These are phyloP conservation scores for Sisyra nigra DNA, from an alignment of 2,888 invertebrate genomes.

Conservation along the genomic window DNA sequence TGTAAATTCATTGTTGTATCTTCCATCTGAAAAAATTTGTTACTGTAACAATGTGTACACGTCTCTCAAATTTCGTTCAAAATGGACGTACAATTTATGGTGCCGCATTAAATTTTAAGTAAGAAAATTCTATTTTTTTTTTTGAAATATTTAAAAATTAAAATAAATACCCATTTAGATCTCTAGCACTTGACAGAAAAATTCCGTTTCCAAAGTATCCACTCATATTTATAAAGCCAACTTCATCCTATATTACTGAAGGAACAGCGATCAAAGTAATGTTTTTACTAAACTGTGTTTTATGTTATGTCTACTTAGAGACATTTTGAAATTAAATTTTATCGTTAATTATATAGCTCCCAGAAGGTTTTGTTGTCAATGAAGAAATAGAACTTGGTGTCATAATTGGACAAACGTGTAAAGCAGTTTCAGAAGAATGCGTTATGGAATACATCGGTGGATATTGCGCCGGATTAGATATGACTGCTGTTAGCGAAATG, in stretches of 20 bases:
- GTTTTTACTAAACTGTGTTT: not conserved
- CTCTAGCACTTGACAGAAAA: not conserved
- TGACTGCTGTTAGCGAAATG: constrained; percentile 44
- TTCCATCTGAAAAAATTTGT: too few species aligned
- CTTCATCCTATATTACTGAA: constrained; percentile 45
- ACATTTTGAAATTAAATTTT: constrained; percentile 6
- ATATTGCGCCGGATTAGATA: constrained; percentile 55
- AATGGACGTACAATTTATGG: constrained; percentile 46
- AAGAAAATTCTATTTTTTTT: constrained; percentile 11
- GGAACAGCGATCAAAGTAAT: constrained; percentile 41
- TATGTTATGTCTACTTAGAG: not conserved
- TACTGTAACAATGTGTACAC: too few species aligned
- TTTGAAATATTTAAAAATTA: constrained; percentile 1
- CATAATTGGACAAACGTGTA: constrained; percentile 45
- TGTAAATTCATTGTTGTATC: too few species aligned
- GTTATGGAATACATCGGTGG: constrained; percentile 48
- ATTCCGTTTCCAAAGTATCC: constrained; percentile 45
- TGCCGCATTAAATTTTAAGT: constrained; percentile 50
- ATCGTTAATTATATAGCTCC: constrained; percentile 33
- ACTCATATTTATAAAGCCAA: constrained; percentile 54
- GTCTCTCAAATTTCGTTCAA: constrained; percentile 15
- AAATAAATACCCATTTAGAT: too few species aligned
- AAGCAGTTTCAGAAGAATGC: constrained; percentile 32
- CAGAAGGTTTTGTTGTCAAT: constrained; percentile 43
- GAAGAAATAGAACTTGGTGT: constrained; percentile 68